Conservation (phyloP, 2,113 vertebrate genomes). For the Dendropsophus ebraccatus region DNA sequence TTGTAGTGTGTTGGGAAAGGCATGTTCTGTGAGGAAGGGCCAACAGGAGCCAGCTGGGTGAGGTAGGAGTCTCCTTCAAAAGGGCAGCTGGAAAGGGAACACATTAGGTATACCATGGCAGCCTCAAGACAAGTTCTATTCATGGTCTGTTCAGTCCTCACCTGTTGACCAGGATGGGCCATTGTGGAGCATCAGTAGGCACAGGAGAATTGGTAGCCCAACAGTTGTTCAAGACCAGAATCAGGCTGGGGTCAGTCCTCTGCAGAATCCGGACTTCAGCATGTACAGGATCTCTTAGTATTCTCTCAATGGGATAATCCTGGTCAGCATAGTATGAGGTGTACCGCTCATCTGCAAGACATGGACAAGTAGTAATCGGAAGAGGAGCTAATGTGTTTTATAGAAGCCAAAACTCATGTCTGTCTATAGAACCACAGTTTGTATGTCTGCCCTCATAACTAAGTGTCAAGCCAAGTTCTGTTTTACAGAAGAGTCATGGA, state of each 20-base stretch:
- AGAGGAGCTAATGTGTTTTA: too few species aligned
- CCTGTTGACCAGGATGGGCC: conserved; percentile 80
- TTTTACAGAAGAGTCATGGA: too few species aligned
- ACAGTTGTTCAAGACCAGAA: conserved; percentile 79
- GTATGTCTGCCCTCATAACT: too few species aligned
- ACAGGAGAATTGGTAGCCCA: conserved; percentile 73
- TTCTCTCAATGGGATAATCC: conserved; percentile 70
- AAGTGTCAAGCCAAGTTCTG: too few species aligned
- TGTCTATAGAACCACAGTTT: too few species aligned
- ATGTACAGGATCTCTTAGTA: conserved; percentile 76
- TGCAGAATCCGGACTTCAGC: conserved; percentile 79
- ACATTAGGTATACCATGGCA: fast-evolving
- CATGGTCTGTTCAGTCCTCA: conserved; percentile 65
- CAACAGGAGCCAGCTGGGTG: conserved; percentile 62
- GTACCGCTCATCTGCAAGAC: conserved; percentile 63
- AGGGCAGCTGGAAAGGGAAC: conserved; percentile 63
- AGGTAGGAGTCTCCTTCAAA: conserved; percentile 71
- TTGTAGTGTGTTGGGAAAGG: conserved; percentile 67
- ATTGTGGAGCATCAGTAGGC: conserved; percentile 66
- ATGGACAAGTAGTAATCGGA: too few species aligned
- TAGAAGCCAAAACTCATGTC: too few species aligned
- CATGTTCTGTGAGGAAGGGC: not conserved
- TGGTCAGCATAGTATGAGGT: conserved; percentile 62
- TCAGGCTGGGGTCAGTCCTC: conserved; percentile 75
- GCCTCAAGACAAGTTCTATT: not conserved